Conservation (phyloP, 2,797 vertebrate genomes). For the Nasua narica region DNA sequence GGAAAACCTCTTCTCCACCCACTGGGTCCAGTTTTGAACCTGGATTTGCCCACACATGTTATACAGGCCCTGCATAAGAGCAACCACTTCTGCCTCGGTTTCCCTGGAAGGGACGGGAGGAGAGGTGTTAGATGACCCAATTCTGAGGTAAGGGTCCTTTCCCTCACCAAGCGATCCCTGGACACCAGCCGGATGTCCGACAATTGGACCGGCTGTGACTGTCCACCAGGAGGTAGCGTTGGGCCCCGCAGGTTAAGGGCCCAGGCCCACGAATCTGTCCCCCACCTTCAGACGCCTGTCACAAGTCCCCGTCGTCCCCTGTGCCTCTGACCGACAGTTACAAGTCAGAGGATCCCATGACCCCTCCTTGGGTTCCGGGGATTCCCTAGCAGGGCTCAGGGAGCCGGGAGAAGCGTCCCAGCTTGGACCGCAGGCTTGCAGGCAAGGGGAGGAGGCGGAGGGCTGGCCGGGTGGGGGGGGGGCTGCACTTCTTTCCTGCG, state of each 20-base stretch:
- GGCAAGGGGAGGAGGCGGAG: neutral
- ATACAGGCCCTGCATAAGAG: neutral
- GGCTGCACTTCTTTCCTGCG: too few relatives aligned
- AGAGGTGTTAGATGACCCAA: neutral
- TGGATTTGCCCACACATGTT: neutral
- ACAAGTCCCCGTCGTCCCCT: neutral
- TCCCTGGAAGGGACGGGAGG: neutral
- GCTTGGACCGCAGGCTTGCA: too few relatives aligned
- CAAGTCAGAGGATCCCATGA: neutral
- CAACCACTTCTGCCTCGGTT: neutral
- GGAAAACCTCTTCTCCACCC: neutral
- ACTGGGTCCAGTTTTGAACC: neutral
- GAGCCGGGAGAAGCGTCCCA: neutral
- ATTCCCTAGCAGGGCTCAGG: neutral
- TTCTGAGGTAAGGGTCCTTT: neutral
- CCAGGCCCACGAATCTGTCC: neutral
- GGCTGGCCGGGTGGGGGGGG: rapidly evolving
- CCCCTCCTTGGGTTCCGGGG: neutral
- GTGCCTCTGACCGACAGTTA: neutral
- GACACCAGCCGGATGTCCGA: neutral
- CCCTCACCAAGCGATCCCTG: neutral
- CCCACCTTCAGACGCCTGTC: neutral
- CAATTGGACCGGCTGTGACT: rapidly evolving
- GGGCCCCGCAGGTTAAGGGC: too few relatives aligned
- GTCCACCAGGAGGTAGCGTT: neutral